These are phyloP conservation scores for Glaucopsyche alexis DNA, from an alignment of 2,888 invertebrate genomes.

Conservation along the genomic window DNA sequence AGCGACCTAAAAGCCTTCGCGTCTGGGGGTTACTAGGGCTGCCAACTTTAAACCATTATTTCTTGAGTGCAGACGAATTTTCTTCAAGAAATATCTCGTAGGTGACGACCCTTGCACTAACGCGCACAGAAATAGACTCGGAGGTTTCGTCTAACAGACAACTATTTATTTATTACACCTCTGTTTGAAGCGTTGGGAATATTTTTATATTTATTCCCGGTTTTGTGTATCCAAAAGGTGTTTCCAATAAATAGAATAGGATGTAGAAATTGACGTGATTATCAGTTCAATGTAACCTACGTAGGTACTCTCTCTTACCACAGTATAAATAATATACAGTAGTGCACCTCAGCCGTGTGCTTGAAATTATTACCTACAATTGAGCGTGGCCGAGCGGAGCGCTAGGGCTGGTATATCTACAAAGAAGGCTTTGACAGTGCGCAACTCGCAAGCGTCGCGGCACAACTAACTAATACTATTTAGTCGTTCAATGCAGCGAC, in stretches of 20 bases:
- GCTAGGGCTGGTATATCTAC: no score
- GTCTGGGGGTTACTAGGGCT: background rate
- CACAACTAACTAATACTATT: no score
- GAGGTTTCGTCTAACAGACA: background rate
- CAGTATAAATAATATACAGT: no score
- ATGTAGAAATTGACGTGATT: no score
- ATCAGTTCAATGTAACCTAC: no score
- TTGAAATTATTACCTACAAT: no score
- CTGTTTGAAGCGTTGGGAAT: background rate
- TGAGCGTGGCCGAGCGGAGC: no score
- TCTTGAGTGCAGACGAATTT: background rate
- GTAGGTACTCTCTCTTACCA: no score
- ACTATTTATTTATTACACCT: background rate
- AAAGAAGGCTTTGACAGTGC: no score
- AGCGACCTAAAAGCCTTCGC: slow-evolving; percentile 17
- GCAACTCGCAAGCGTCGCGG: no score
- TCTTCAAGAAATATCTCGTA: background rate
- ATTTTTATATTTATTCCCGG: background rate
- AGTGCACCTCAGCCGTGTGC: no score
- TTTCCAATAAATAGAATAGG: background rate
- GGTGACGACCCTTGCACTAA: background rate
- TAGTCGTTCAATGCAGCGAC: no score
- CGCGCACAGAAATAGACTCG: slow-evolving; percentile 2
- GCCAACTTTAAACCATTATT: background rate
- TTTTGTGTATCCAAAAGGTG: background rate